These are phyloP conservation scores for Artibeus lituratus DNA, from an alignment of 2,797 vertebrate species.

Conservation along the genomic window DNA sequence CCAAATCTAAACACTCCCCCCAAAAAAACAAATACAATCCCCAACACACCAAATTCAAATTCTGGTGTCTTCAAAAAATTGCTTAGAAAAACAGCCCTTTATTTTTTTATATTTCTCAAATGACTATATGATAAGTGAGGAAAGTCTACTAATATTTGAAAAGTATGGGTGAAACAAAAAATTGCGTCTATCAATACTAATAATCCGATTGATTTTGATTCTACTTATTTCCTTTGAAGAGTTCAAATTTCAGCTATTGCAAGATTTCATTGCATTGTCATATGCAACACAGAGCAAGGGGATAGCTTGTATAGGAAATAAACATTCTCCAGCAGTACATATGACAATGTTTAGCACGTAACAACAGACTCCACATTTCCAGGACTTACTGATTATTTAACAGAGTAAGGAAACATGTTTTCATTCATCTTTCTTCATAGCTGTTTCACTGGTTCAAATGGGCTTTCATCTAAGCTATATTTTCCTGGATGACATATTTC, in stretches of 20 bases:
- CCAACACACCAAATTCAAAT: conserved; percentile 33
- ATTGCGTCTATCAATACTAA: neutral
- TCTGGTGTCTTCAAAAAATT: neutral
- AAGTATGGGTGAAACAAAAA: neutral
- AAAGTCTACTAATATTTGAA: conserved; percentile 12
- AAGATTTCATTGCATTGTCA: neutral
- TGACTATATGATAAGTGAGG: neutral
- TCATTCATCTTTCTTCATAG: neutral
- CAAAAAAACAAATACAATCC: neutral
- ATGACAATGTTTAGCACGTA: neutral
- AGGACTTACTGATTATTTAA: neutral
- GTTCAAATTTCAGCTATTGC: neutral
- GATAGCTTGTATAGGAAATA: neutral
- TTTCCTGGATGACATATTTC: neutral
- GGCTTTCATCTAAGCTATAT: neutral
- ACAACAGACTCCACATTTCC: neutral
- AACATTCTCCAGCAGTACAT: neutral
- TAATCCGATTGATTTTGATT: neutral
- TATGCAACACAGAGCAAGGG: neutral
- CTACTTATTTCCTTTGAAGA: conserved; percentile 28
- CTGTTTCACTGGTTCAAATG: neutral
- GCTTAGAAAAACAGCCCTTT: neutral
- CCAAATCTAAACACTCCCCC: neutral
- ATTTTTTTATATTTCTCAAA: neutral
- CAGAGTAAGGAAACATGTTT: neutral